Evolutionary conservation across 1,140 invertebrate species (phyloP), one percentile per base, ranked within the genome.

Genomic region (Meloidogyne exigua): DNA sequence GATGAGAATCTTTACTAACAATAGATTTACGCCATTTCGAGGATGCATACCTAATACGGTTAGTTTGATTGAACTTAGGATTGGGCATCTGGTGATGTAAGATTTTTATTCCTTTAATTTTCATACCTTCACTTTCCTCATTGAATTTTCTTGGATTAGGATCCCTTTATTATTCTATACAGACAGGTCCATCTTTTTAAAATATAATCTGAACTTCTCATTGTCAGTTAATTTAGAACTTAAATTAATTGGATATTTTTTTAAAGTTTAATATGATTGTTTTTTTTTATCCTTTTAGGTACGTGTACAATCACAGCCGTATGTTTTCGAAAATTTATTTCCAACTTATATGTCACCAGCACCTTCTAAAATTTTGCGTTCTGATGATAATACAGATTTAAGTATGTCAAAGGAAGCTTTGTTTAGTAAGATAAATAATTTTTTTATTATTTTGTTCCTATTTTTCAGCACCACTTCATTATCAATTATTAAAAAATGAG

Each of bases 291-390:
- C n/a, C n/a, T n/a, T n/a, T 57, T n/a, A 57, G 49, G n/a, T 57
- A n/a, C 49, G 49, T 57, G n/a, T 57, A 57, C 49, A 57, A 21
- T 57, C 49, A n/a, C 49, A 57, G 18, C 49, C 49, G 21, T 57
- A n/a, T 57, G n/a, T 57, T 57, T 57, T 57, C 21, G 49, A 57
- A 57, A 57, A 57, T 57, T 57, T 57, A 57, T 57, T 57, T 57
- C 49, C 49, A n/a, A n/a, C 49, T n/a, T 57, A 57, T 57, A n/a
- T 57, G 10, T n/a, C 49, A 57, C 18, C 49, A n/a, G 1, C 44
- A 49, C 44, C 44, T 49, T 49, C 44, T 18, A 49, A 49, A 18
- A 4, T 18, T 49, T 49, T 49, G 18, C 4, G 18, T n/a, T 57
- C 49, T 7, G 18, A 12, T 9, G 18, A 57, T 57, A n/a, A 57